phyloP scores from a whole-genome alignment of 2,113 vertebrate genomes.

The Eolophus roseicapilla region DNA sequence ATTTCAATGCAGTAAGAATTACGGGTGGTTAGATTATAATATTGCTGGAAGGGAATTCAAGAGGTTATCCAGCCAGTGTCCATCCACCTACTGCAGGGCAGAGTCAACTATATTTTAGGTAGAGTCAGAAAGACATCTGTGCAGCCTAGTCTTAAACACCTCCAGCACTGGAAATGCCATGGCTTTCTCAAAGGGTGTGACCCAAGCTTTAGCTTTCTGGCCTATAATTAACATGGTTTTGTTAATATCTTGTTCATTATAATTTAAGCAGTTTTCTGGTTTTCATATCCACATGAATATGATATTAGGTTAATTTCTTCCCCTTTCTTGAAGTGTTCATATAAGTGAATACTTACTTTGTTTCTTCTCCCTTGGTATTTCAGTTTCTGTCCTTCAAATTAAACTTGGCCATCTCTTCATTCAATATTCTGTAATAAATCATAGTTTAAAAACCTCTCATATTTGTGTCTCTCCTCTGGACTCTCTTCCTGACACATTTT shows the following conservation, averaged over 20 bases:
- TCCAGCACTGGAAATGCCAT: background rate
- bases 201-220: background rate
- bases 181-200: background rate
- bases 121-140: background rate
- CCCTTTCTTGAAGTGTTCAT: background rate
- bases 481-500: background rate
- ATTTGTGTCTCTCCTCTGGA: background rate
- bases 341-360: background rate
- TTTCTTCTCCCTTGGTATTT: background rate
- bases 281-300: background rate
- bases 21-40: background rate
- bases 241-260: background rate
- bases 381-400: background rate
- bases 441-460: background rate
- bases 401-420: background rate
- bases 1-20: constrained; percentile 3
- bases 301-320: background rate
- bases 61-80: background rate
- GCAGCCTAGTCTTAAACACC: background rate
- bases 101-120: background rate
- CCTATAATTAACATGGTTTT: background rate
- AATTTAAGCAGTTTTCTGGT: background rate
- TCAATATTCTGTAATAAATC: background rate
- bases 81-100: background rate
- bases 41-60: background rate